A percentile compares a stretch with the other conserved stretches of the same genome.
Conservation (phyloP, 2,113 vertebrate genomes). For the Proterorhinus semilunaris region DNA sequence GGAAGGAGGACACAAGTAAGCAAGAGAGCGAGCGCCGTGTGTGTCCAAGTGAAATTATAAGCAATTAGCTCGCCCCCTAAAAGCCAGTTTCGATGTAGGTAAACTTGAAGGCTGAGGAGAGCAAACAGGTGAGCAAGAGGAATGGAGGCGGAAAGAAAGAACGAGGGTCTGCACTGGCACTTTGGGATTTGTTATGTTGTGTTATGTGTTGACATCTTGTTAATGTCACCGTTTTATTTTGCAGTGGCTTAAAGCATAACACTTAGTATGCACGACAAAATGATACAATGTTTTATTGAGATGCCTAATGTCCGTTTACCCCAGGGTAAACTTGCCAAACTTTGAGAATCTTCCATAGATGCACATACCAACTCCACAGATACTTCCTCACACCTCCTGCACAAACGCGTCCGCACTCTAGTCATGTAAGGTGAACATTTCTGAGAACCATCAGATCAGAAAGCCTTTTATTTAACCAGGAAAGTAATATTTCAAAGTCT, state of each 20-base stretch:
- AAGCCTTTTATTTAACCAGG: not conserved
- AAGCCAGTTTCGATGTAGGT: conserved; percentile 56
- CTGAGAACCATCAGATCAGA: not conserved
- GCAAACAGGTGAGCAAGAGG: conserved; percentile 4
- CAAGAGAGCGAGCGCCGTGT: conserved; percentile 43
- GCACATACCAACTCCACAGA: conserved; percentile 39
- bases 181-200: no score
- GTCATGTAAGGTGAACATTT: conserved; percentile 42
- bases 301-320: conserved; percentile 20
- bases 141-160: not conserved
- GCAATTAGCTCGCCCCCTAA: conserved; percentile 60
- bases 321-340: conserved; percentile 49
- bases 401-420: conserved; percentile 21
- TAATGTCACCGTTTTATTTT: no score
- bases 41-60: conserved; percentile 67
- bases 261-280: no score
- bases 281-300: no score
- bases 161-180: not conserved
- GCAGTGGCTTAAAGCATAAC: no score
- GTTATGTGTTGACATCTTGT: no score
- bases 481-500: no score
- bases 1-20: conserved; percentile 50
- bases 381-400: conserved; percentile 28
- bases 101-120: conserved; percentile 4
- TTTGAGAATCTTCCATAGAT: conserved; percentile 51